phyloP scores from a whole-genome alignment of 2,113 vertebrate genomes.

The Rostratula benghalensis region DNA sequence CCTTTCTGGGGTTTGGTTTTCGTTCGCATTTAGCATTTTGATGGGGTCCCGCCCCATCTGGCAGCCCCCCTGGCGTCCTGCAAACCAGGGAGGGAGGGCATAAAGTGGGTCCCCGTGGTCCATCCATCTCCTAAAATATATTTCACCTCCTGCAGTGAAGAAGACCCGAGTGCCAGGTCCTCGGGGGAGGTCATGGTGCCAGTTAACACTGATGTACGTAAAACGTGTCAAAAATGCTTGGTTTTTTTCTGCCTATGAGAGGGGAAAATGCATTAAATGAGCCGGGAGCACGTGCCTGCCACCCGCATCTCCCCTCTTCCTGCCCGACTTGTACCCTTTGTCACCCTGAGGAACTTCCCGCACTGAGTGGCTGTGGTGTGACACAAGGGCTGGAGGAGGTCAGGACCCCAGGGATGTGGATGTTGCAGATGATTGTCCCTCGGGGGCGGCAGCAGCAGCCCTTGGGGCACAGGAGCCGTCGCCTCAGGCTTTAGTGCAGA shows the following conservation, averaged over 20 bases:
- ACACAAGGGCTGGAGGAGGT: background rate
- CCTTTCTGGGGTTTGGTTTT: background rate
- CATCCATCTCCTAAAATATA: fast-evolving
- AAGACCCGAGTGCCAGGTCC: background rate
- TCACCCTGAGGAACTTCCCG: background rate
- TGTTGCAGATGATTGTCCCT: fast-evolving
- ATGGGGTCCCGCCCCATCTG: background rate
- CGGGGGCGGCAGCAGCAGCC: background rate
- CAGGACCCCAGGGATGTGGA: fast-evolving
- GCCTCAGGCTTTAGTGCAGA: background rate
- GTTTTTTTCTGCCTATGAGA: background rate
- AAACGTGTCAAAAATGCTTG: background rate
- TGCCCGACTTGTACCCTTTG: background rate
- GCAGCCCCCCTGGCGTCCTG: fast-evolving
- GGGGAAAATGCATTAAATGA: background rate
- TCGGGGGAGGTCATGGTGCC: background rate
- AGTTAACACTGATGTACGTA: background rate
- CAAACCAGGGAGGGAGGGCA: fast-evolving
- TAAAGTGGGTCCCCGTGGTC: fast-evolving
- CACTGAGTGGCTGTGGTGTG: background rate
- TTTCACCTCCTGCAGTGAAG: background rate
- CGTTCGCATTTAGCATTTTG: background rate
- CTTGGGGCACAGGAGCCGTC: fast-evolving
- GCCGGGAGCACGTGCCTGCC: background rate
- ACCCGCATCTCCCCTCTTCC: background rate